A percentile compares a stretch with the other conserved stretches of the same genome.
Conservation (phyloP, 2,888 invertebrate genomes). For the Acheta domesticus region DNA sequence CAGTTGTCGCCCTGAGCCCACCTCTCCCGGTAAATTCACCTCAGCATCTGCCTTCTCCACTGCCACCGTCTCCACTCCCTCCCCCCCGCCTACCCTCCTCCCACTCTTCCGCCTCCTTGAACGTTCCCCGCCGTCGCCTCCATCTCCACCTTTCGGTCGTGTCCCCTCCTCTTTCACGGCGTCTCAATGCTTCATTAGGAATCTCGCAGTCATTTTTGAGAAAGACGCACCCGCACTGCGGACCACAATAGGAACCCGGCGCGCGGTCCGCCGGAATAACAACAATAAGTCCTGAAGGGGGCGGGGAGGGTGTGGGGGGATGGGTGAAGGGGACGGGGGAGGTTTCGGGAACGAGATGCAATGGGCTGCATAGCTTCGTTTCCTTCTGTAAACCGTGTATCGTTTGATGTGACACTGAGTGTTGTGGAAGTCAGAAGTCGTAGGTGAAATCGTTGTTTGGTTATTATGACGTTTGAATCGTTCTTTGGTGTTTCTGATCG, state of each 20-base stretch:
- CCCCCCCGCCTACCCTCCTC: not conserved
- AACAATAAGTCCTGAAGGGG: conserved; percentile 30
- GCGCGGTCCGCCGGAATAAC: conserved; percentile 28
- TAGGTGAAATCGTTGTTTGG: too few relatives aligned
- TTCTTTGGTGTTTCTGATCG: too few relatives aligned
- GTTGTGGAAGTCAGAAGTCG: too few relatives aligned
- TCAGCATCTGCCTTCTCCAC: too few relatives aligned
- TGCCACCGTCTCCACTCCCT: not conserved
- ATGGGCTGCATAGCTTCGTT: too few relatives aligned
- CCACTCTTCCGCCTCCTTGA: not conserved
- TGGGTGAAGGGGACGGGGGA: not conserved
- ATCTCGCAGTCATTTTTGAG: conserved; percentile 37
- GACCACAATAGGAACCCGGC: conserved; percentile 21
- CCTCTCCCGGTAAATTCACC: too few relatives aligned
- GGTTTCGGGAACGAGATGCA: not conserved
- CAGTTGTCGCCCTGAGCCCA: too few relatives aligned
- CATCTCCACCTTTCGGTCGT: not conserved
- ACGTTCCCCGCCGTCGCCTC: not conserved
- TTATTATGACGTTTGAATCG: too few relatives aligned
- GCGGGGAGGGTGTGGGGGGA: not conserved
- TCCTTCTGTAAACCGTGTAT: too few relatives aligned
- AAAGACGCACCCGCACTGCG: conserved; percentile 21
- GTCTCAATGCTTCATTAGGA: conserved; percentile 37
- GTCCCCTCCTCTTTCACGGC: conserved; percentile 27
- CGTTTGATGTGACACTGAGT: too few relatives aligned